phyloP scores from a whole-genome alignment of 35 echinoderm and acorn worm genomes.

The Hemicentrotus pulcherrimus region DNA sequence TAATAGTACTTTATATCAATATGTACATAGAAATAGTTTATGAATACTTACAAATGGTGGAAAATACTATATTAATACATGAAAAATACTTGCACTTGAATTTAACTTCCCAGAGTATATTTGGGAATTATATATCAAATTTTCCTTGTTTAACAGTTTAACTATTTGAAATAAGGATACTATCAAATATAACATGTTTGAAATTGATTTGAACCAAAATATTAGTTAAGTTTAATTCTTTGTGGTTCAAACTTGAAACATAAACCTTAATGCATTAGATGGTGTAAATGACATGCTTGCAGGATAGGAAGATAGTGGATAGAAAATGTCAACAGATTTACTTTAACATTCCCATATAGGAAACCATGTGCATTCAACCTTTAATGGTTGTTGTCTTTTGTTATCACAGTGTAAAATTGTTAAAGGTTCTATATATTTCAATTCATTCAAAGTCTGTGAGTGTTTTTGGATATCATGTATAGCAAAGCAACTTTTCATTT shows the following conservation, averaged over 20 bases:
- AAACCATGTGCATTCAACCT: too few species aligned
- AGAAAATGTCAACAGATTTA: too few species aligned
- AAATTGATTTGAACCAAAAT: background rate
- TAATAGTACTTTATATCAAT: slow-evolving; percentile 39
- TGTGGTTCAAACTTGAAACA: background rate
- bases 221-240: background rate
- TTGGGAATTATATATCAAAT: background rate
- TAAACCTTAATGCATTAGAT: background rate
- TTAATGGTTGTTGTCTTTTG: too few species aligned
- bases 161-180: background rate
- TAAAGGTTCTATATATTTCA: too few species aligned
- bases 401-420: too few species aligned
- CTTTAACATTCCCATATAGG: too few species aligned
- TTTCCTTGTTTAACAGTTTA: background rate
- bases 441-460: too few species aligned
- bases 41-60: background rate
- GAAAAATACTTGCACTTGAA: slow-evolving; percentile 7
- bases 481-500: too few species aligned
- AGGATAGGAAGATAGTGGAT: too few species aligned
- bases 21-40: background rate
- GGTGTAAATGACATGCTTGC: too few species aligned
- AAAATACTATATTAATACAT: slow-evolving; percentile 2
- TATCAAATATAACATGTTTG: background rate
- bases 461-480: too few species aligned
- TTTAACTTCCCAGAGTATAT: background rate